phyloP scores from a whole-genome alignment of 1,140 invertebrate species.

The Augochlora pura region DNA sequence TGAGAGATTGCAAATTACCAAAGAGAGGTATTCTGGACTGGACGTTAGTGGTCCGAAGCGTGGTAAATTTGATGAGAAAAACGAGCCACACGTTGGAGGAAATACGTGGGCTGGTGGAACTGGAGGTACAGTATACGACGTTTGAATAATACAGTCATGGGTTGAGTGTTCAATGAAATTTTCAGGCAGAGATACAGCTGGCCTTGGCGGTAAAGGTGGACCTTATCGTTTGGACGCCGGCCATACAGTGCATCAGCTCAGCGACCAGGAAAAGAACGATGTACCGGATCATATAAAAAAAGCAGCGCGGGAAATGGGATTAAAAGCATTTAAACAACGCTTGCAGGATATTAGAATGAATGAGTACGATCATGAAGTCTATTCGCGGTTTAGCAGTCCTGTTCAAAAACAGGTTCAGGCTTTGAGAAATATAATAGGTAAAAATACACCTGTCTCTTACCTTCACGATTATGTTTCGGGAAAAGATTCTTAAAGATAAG shows the following conservation, averaged over 20 bases:
- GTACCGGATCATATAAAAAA: conserved; percentile 93
- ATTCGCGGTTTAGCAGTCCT: conserved; percentile 89
- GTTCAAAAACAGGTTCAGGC: conserved; percentile 89
- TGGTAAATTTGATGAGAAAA: conserved; percentile 94
- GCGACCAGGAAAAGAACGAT: conserved; percentile 93
- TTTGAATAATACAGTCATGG: not conserved
- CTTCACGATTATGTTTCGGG: too few species aligned
- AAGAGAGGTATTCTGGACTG: conserved; percentile 86
- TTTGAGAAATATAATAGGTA: conserved; percentile 84
- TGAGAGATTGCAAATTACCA: conserved; percentile 86
- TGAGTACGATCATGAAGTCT: conserved; percentile 94
- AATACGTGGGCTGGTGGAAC: conserved; percentile 98
- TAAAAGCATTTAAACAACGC: conserved; percentile 93
- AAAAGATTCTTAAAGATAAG: too few species aligned
- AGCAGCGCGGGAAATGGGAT: conserved; percentile 95
- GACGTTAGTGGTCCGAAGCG: conserved; percentile 92
- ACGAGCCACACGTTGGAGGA: conserved; percentile 95
- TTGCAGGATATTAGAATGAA: conserved; percentile 97
- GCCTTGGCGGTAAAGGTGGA: conserved; percentile 94
- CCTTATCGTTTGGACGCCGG: conserved; percentile 95
- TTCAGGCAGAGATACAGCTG: conserved; percentile 91
- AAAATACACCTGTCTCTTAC: not conserved
- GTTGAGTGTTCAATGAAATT: not conserved
- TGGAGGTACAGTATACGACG: conserved; percentile 82
- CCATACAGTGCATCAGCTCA: conserved; percentile 92